Conservation (phyloP, 2,797 vertebrate species). For the Sciaenops ocellatus region DNA sequence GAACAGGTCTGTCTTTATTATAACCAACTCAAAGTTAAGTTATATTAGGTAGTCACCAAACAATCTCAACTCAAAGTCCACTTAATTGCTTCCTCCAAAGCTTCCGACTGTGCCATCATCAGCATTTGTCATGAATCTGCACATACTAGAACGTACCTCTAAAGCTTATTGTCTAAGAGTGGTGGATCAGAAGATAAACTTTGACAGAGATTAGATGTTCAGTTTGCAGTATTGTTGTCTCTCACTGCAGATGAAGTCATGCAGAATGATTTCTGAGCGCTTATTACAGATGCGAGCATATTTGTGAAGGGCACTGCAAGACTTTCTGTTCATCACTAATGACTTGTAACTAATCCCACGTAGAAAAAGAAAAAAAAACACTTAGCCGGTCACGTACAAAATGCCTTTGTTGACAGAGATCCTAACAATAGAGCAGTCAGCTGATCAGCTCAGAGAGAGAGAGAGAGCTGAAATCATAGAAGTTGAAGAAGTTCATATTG, state of each 20-base stretch:
- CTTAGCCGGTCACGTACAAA: not conserved
- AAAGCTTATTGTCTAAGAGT: not conserved
- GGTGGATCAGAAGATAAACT: no score
- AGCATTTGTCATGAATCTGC: no score
- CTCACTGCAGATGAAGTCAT: not conserved
- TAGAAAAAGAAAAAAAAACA: not conserved
- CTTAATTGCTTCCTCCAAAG: no score
- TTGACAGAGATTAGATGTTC: not conserved
- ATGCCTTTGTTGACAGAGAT: not conserved
- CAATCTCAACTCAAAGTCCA: not conserved
- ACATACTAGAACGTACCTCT: not conserved
- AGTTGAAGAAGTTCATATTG: not conserved
- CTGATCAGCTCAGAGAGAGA: not conserved
- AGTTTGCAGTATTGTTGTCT: not conserved
- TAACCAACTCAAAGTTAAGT: not conserved
- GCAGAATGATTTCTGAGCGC: not conserved
- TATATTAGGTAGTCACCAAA: not conserved
- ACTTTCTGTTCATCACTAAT: not conserved
- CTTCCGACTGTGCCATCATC: not conserved
- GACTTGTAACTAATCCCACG: conserved; percentile 15
- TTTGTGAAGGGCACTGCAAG: not conserved
- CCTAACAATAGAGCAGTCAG: not conserved
- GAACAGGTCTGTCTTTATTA: not conserved
- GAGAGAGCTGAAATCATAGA: not conserved
- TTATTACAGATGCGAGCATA: conserved; percentile 13